Conservation (phyloP, 2,797 vertebrate species). For the Percopsis omiscomaycus region DNA sequence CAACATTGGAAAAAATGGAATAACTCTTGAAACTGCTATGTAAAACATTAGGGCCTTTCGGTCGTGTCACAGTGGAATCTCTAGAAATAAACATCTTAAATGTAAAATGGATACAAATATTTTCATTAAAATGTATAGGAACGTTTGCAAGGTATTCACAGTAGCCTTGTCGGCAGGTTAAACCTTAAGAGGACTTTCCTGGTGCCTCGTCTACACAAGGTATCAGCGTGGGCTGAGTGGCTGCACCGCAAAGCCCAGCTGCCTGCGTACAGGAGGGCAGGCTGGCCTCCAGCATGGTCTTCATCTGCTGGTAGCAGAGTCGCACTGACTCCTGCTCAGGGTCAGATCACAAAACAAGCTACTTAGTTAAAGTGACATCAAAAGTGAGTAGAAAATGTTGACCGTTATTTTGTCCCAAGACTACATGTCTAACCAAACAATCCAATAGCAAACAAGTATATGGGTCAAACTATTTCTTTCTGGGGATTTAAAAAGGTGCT, state of each 20-base stretch:
- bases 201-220: constrained; percentile 11
- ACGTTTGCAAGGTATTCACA: neutral
- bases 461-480: neutral
- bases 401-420: too few species aligned
- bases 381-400: neutral
- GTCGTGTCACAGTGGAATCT: neutral
- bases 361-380: constrained; percentile 10
- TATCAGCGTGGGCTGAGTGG: constrained; percentile 49
- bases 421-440: too few species aligned
- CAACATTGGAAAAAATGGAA: constrained; percentile 11
- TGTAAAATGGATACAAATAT: too few species aligned
- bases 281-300: constrained; percentile 76
- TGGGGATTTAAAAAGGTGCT: neutral
- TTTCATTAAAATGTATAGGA: too few species aligned
- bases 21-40: neutral
- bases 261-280: constrained; percentile 61
- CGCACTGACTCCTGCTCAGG: constrained; percentile 79
- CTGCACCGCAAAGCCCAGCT: constrained; percentile 60
- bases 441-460: too few species aligned
- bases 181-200: constrained; percentile 34
- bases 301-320: constrained; percentile 82
- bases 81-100: constrained; percentile 1
- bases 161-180: constrained; percentile 12
- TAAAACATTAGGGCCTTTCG: constrained; percentile 2
- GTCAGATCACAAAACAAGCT: constrained; percentile 27